phyloP scores from a whole-genome alignment of 1,140 invertebrate species.

The Tetramorium alpestre region DNA sequence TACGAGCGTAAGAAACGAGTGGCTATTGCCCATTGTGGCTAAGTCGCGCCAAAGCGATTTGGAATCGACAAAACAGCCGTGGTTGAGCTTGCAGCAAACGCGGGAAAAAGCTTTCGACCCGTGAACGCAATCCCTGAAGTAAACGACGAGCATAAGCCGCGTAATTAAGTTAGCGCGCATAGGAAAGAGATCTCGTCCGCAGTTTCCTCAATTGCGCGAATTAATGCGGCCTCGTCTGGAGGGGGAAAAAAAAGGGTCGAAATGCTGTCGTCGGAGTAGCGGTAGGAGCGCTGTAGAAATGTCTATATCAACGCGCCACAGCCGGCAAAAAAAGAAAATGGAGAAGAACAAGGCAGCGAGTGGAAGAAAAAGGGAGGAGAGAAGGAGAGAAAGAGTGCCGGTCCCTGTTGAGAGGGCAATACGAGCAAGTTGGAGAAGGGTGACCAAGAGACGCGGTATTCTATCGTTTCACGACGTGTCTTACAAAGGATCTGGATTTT shows the following conservation, averaged over 20 bases:
- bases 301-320: slow-evolving; percentile 46
- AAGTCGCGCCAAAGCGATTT: slow-evolving; percentile 29
- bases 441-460: slow-evolving; percentile 38
- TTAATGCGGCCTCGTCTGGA: slow-evolving; percentile 44
- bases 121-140: slow-evolving; percentile 17
- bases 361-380: neutral
- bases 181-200: slow-evolving; percentile 27
- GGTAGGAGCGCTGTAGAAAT: slow-evolving; percentile 30
- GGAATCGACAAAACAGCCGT: slow-evolving; percentile 21
- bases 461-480: slow-evolving; percentile 34
- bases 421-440: neutral
- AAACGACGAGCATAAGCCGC: slow-evolving; percentile 41
- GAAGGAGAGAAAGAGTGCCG: neutral
- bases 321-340: neutral
- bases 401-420: neutral
- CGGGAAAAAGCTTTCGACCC: slow-evolving; percentile 10
- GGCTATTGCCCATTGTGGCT: slow-evolving; percentile 4
- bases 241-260: neutral
- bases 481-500: slow-evolving; percentile 49
- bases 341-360: no score
- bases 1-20: slow-evolving; percentile 1
- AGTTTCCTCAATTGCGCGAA: slow-evolving; percentile 63
- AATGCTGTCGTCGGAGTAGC: neutral
- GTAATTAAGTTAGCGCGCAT: slow-evolving; percentile 55
- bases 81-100: neutral